Evolutionary conservation across 2,888 invertebrate genomes (phyloP).

Genomic region (Acronicta psi): DNA sequence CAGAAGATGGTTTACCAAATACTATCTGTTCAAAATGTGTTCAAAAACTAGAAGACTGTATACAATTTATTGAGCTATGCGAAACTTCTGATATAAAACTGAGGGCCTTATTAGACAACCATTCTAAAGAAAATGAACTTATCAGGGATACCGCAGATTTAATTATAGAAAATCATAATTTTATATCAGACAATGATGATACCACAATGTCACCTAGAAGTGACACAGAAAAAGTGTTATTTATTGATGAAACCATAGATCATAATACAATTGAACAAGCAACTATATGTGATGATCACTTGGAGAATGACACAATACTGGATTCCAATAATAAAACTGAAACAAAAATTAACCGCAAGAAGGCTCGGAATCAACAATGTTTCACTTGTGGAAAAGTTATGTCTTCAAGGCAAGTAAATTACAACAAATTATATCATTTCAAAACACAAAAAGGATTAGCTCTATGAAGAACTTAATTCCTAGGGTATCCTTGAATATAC

Average conservation of each 20-base stretch:
- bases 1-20: slow-evolving; percentile 75
- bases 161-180: slow-evolving; percentile 24
- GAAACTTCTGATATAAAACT: slow-evolving; percentile 72
- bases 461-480: no score
- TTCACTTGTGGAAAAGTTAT: slow-evolving; percentile 86
- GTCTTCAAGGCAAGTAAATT: slow-evolving; percentile 78
- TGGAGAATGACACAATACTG: slow-evolving; percentile 26
- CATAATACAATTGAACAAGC: slow-evolving; percentile 30
- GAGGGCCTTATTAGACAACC: slow-evolving; percentile 55
- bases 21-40: slow-evolving; percentile 75
- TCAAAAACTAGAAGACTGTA: slow-evolving; percentile 69
- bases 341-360: slow-evolving; percentile 45
- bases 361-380: slow-evolving; percentile 77
- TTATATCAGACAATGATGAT: slow-evolving; percentile 43
- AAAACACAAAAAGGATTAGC: neutral
- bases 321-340: slow-evolving; percentile 17
- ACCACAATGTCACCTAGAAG: slow-evolving; percentile 51
- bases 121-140: slow-evolving; percentile 38
- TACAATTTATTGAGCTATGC: slow-evolving; percentile 74
- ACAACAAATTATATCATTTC: neutral
- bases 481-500: no score
- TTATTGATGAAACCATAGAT: slow-evolving; percentile 55
- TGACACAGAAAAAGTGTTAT: slow-evolving; percentile 54
- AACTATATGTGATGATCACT: slow-evolving; percentile 28
- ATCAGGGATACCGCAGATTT: slow-evolving; percentile 12